Percentiles rank a stretch among this genome's conserved stretches.
Conservation (phyloP, 2,113 vertebrate genomes). For the Rhodinocichla rosea region DNA sequence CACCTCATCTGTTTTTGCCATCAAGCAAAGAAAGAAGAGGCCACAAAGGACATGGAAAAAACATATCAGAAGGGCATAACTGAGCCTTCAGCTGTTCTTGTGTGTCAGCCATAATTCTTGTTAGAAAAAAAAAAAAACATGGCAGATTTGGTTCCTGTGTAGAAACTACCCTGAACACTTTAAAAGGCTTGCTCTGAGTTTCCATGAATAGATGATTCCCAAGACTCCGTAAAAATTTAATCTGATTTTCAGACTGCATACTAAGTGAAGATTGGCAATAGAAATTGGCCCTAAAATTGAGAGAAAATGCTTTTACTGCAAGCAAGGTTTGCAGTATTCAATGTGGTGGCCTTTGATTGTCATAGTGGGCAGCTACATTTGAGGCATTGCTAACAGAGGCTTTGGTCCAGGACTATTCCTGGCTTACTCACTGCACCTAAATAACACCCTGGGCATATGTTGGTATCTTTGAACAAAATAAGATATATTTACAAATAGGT, state of each 20-base stretch:
- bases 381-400: neutral
- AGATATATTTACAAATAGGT: neutral
- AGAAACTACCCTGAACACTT: neutral
- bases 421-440: neutral
- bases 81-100: neutral
- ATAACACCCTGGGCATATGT: neutral
- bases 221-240: neutral
- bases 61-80: neutral
- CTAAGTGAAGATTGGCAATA: neutral
- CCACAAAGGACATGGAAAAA: neutral
- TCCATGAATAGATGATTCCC: neutral
- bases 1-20: slow-evolving; percentile 10
- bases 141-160: neutral
- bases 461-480: neutral
- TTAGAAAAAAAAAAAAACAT: neutral
- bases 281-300: neutral
- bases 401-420: neutral
- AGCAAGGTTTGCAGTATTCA: neutral
- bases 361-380: neutral
- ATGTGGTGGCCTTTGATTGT: neutral
- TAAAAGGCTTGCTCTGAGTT: neutral
- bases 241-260: neutral
- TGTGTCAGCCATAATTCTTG: neutral
- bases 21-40: slow-evolving; percentile 3
- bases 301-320: neutral